Conservation (phyloP, 1,140 invertebrate genomes). For the Lordiphosa mommai region DNA sequence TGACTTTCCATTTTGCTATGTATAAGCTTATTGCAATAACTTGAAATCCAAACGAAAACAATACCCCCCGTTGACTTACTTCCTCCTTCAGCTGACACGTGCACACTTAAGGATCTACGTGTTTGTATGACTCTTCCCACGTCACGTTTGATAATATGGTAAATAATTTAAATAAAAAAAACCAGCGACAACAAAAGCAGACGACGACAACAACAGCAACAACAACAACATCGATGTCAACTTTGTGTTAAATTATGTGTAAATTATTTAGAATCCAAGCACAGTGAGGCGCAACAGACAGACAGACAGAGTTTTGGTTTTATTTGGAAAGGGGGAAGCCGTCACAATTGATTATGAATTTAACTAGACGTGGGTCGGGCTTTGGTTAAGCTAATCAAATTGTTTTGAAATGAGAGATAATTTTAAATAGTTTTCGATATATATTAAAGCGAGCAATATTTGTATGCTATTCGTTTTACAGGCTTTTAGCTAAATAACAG, state of each 20-base stretch:
- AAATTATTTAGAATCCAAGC: conserved; percentile 47
- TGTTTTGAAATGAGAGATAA: too few species aligned
- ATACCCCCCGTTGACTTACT: not conserved
- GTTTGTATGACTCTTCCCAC: conserved; percentile 7
- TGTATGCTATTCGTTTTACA: too few species aligned
- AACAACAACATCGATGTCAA: conserved; percentile 33
- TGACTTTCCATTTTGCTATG: conserved; percentile 38
- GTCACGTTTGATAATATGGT: conserved; percentile 54
- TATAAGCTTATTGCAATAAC: conserved; percentile 34
- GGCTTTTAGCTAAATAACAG: too few species aligned
- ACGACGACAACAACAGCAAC: not conserved
- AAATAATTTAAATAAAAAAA: conserved; percentile 52
- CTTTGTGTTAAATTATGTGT: conserved; percentile 59
- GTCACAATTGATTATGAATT: too few species aligned
- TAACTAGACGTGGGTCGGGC: too few species aligned
- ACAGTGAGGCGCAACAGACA: conserved; percentile 10
- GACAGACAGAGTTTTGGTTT: not conserved
- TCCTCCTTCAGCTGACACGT: conserved; percentile 13
- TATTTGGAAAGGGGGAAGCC: too few species aligned
- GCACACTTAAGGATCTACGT: conserved; percentile 21
- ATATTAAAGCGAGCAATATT: too few species aligned
- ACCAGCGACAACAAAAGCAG: conserved; percentile 25
- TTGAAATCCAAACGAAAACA: conserved; percentile 35
- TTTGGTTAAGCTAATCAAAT: too few species aligned
- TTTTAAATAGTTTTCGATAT: too few species aligned